phyloP scores from a whole-genome alignment of 2,888 invertebrate species.

The Drosophila helvetica region DNA sequence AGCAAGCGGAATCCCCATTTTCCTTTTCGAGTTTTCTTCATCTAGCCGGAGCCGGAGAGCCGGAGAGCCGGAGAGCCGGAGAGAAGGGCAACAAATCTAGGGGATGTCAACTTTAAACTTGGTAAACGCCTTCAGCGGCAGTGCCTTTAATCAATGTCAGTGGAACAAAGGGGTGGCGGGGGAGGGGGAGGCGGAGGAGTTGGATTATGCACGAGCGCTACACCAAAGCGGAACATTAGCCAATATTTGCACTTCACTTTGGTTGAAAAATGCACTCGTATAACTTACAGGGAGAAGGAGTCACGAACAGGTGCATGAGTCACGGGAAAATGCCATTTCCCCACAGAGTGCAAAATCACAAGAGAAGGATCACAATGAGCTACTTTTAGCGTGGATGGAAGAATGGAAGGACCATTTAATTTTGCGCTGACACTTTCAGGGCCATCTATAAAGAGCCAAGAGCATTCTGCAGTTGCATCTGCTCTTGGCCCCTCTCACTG shows the following conservation, averaged over 20 bases:
- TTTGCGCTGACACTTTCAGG: not conserved
- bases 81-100: conserved; percentile 56
- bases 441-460: too few species aligned
- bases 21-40: not conserved
- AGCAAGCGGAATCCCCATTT: not conserved
- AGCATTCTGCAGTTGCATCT: not conserved
- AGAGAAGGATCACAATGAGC: not conserved
- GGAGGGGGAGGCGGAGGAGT: not conserved
- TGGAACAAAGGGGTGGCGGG: not conserved
- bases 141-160: conserved; percentile 70
- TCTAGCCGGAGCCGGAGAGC: not conserved
- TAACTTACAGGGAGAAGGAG: conserved; percentile 48
- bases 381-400: not conserved
- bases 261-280: conserved; percentile 69
- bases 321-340: conserved; percentile 63
- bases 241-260: conserved; percentile 80
- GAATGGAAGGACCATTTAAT: not conserved
- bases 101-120: conserved; percentile 45
- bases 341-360: not conserved
- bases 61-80: not conserved
- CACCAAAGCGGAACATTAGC: conserved; percentile 62
- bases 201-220: conserved; percentile 55
- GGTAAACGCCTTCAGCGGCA: conserved; percentile 64
- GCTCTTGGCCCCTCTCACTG: too few species aligned
- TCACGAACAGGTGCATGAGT: conserved; percentile 65